These are phyloP conservation scores for Podabrus alpinus DNA, from an alignment of 2,888 invertebrate genomes.

Conservation along the genomic window DNA sequence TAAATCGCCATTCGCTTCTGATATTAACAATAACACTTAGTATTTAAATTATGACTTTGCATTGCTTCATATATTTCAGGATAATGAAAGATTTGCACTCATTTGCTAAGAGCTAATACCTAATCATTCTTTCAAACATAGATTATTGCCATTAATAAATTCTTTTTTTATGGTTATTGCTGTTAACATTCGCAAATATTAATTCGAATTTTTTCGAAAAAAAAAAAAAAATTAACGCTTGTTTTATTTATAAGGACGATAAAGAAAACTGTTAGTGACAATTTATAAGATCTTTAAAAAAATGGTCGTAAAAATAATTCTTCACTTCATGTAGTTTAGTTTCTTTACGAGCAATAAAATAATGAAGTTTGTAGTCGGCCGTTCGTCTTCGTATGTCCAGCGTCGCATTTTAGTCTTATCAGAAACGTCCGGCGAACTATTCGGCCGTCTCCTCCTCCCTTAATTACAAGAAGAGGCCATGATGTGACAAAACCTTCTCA, in stretches of 20 bases:
- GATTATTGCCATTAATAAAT: background rate
- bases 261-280: background rate
- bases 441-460: constrained; percentile 35
- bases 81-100: constrained; percentile 57
- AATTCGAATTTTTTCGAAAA: background rate
- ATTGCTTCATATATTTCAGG: constrained; percentile 57
- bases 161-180: background rate
- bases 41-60: constrained; percentile 58
- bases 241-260: background rate
- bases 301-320: constrained; percentile 1
- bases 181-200: background rate
- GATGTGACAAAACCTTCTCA: constrained; percentile 34
- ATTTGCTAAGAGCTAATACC: constrained; percentile 20
- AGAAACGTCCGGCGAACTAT: constrained; percentile 34
- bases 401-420: constrained; percentile 27
- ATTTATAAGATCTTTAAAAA: constrained; percentile 1
- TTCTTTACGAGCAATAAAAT: constrained; percentile 13
- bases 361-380: constrained; percentile 24
- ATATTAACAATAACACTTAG: constrained; percentile 59
- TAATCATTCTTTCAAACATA: constrained; percentile 17
- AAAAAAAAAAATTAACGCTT: background rate
- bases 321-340: background rate
- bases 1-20: constrained; percentile 54
- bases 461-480: constrained; percentile 37
- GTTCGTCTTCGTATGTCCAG: constrained; percentile 30